phyloP scores from a whole-genome alignment of 2,797 vertebrate genomes.

The Cirrhinus mrigala region DNA sequence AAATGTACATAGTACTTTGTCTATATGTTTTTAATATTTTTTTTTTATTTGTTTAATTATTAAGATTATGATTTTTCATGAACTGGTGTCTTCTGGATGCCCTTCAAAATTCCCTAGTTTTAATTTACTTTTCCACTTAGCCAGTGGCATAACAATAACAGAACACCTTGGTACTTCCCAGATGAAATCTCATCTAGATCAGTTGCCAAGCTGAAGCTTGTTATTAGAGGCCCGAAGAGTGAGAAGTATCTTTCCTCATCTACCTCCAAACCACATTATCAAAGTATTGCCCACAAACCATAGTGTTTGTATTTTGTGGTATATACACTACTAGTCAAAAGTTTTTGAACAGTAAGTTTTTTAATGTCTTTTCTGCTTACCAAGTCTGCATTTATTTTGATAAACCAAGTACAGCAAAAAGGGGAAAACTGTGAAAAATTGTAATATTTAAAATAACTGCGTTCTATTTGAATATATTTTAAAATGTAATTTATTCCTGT shows the following conservation, averaged over 20 bases:
- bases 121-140: background rate
- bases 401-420: no score
- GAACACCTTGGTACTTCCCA: slow-evolving; percentile 36
- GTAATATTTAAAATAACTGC: no score
- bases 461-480: no score
- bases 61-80: background rate
- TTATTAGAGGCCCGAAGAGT: background rate
- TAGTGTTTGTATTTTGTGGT: background rate
- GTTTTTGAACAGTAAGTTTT: no score
- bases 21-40: background rate
- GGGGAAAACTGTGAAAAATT: no score
- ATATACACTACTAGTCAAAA: background rate
- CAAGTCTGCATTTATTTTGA: no score
- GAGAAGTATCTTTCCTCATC: background rate
- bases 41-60: background rate
- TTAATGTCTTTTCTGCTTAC: no score
- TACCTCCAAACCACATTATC: background rate
- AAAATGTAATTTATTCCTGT: no score
- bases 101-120: slow-evolving; percentile 5
- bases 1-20: background rate
- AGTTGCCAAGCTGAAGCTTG: background rate
- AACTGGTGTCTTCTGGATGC: background rate
- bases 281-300: background rate
- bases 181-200: background rate
- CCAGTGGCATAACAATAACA: background rate